phyloP scores from a whole-genome alignment of 2,888 invertebrate species.

The Sturmia bella region DNA sequence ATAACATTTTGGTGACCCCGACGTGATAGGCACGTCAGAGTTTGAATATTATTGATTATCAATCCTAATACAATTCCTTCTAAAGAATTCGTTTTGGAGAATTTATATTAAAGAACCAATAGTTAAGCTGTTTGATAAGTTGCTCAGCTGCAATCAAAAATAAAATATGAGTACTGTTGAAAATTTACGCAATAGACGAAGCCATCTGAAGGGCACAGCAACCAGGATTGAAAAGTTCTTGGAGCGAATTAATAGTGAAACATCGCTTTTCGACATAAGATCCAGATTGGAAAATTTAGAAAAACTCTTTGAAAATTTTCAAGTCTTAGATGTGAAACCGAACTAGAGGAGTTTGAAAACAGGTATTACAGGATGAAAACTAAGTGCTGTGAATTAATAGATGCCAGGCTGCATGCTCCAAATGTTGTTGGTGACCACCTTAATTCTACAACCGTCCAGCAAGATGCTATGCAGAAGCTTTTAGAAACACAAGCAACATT shows the following conservation, averaged over 20 bases:
- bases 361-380: constrained; percentile 38
- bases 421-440: constrained; percentile 17
- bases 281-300: constrained; percentile 32
- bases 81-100: too few relatives aligned
- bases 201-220: constrained; percentile 20
- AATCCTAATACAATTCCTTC: too few relatives aligned
- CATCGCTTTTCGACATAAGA: constrained; percentile 26
- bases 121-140: not conserved
- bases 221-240: constrained; percentile 39
- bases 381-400: constrained; percentile 29
- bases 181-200: constrained; percentile 10
- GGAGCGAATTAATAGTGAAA: not conserved
- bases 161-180: constrained; percentile 24
- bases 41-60: not conserved
- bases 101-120: too few relatives aligned
- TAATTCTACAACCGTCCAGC: constrained; percentile 43
- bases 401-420: constrained; percentile 7
- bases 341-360: constrained; percentile 34
- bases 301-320: constrained; percentile 17
- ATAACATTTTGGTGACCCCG: constrained; percentile 51
- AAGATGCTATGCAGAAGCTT: constrained; percentile 44
- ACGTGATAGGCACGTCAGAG: constrained; percentile 16
- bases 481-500: constrained; percentile 35
- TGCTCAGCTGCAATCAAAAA: not conserved
- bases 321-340: constrained; percentile 17